Conservation (phyloP, 2,888 invertebrate genomes). For the Latheticus oryzae region DNA sequence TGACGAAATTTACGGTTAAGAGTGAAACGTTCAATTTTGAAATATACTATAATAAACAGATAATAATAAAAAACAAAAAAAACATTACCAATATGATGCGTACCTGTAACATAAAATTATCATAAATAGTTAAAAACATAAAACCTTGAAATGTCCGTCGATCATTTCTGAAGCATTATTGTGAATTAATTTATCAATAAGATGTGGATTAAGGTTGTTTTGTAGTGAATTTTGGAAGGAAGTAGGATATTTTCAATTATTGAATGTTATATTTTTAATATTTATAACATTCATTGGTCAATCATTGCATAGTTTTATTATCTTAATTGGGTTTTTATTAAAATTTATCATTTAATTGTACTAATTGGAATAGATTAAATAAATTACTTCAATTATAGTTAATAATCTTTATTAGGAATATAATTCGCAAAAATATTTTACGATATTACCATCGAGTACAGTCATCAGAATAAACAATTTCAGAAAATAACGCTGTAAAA, state of each 20-base stretch:
- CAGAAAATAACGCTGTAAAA: not conserved
- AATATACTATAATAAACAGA: not conserved
- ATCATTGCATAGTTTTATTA: conserved; percentile 36
- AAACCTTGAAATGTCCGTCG: too few relatives aligned
- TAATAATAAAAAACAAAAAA: conserved; percentile 41
- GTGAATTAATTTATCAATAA: too few relatives aligned
- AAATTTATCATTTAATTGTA: conserved; percentile 54
- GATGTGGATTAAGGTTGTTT: too few relatives aligned
- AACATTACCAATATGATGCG: conserved; percentile 45
- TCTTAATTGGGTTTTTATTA: conserved; percentile 47
- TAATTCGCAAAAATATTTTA: conserved; percentile 45
- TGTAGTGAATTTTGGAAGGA: too few relatives aligned
- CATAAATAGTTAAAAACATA: conserved; percentile 7
- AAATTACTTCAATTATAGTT: conserved; percentile 57
- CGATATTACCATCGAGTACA: not conserved
- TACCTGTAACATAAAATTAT: conserved; percentile 49
- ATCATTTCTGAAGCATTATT: too few relatives aligned
- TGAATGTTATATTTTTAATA: too few relatives aligned
- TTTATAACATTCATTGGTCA: conserved; percentile 13
- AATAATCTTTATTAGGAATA: conserved; percentile 58
- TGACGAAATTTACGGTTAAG: not conserved
- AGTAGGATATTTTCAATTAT: too few relatives aligned
- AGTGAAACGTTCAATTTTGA: conserved; percentile 6
- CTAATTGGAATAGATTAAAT: conserved; percentile 58
- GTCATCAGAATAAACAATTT: conserved; percentile 6